Evolutionary conservation across 2,113 vertebrate species (phyloP).

Genomic region (Hippocampus comes): DNA sequence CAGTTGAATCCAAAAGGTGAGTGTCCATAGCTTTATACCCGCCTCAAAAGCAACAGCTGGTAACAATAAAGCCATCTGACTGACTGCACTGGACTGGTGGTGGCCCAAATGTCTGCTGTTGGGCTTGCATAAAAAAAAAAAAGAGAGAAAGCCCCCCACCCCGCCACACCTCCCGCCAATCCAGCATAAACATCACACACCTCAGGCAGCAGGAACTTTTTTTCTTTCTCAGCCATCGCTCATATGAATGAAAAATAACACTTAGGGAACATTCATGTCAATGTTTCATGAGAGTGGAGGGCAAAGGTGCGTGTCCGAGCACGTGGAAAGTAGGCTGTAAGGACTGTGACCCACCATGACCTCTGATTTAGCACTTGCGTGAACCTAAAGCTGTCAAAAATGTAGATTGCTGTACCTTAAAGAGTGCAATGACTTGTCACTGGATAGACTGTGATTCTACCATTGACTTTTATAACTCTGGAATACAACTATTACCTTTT

Average conservation of each 20-base stretch:
- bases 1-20: constrained; percentile 60
- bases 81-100: constrained; percentile 59
- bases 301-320: constrained; percentile 7
- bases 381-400: background rate
- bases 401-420: background rate
- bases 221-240: constrained; percentile 45
- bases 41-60: constrained; percentile 71
- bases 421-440: background rate
- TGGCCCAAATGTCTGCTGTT: constrained; percentile 73
- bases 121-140: constrained; percentile 55
- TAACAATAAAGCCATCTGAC: constrained; percentile 74
- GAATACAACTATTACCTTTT: background rate
- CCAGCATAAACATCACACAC: constrained; percentile 74
- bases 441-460: background rate
- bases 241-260: constrained; percentile 43
- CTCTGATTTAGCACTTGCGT: background rate
- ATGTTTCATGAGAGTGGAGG: constrained; percentile 3
- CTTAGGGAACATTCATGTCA: constrained; percentile 50
- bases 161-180: constrained; percentile 37
- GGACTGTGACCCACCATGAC: background rate
- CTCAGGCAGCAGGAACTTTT: constrained; percentile 35
- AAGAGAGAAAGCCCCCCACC: constrained; percentile 43
- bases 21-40: constrained; percentile 23
- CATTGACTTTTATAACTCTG: background rate
- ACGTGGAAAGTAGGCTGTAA: background rate